Evolutionary conservation across 2,113 vertebrate genomes (phyloP), one percentile per base, ranked within the genome.

Genomic region (Clarias batrachus): DNA sequence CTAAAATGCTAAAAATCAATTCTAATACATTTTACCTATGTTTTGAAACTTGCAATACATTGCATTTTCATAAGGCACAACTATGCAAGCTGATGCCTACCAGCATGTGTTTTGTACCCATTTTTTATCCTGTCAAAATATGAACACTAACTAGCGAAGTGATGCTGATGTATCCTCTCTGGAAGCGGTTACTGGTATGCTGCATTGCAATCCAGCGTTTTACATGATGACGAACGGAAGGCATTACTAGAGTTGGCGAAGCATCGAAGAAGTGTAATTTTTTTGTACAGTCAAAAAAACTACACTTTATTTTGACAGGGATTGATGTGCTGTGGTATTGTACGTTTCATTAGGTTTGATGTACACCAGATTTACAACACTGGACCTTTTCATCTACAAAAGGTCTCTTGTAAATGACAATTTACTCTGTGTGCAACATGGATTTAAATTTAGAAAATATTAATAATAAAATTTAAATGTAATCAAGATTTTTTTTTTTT

Each of bases 331-430:
- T 52, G 77, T 71, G 77, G 16, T n/a, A 81, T 70, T 19, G 78
- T 37, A 66, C 57, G n/a, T 79, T 65, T 68, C 30, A 41, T 71
- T 78, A 30, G n/a, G 48, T 85, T 33, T 66, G 74, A 85, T 66
- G 27, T 77, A 54, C 78, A 14, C 27, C 25, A 30, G 59, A 52
- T 37, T 65, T 57, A 11, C 27, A 68, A 77, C 68, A 41, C 74
- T 17, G 57, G 41, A 41, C 41, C 37, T 30, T 25, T 21, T 52
- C n/a, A 41, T 19, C 71, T 66, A 62, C 25, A 16, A 62, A 59
- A 23, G 11, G 73, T 8, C 33, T 62, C 16, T 27, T 52, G n/a
- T 27, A 25, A 13, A 48, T 48, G 33, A 19, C 83, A 21, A 25
- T 48, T 48, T 48, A 14, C 71, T 27, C 6, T 59, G 56, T 59